Evolutionary conservation across 2,888 invertebrate genomes (phyloP).

Genomic region (Cabera pusaria): DNA sequence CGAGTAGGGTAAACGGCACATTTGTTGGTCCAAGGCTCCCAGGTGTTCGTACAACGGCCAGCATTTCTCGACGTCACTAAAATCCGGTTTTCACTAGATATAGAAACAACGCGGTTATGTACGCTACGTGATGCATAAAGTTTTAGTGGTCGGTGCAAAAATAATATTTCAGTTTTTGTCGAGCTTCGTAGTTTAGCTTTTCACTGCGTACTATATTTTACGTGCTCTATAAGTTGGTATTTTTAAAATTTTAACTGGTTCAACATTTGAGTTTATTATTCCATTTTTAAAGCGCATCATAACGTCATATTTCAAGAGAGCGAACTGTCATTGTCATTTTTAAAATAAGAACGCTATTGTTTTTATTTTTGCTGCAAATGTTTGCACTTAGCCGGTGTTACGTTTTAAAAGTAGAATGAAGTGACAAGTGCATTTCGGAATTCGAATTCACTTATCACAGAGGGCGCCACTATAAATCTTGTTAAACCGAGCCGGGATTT

Average conservation of each 20-base stretch:
- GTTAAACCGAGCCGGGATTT: slow-evolving; percentile 29
- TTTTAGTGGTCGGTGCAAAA: slow-evolving; percentile 49
- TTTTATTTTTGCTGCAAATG: no score
- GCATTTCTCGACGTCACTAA: slow-evolving; percentile 59
- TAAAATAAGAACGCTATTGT: no score
- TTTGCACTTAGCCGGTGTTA: no score
- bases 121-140: slow-evolving; percentile 41
- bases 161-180: slow-evolving; percentile 60
- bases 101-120: slow-evolving; percentile 25
- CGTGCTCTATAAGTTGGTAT: no score
- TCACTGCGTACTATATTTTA: slow-evolving; percentile 9
- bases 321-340: no score
- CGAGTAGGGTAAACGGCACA: slow-evolving; percentile 40
- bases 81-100: slow-evolving; percentile 53
- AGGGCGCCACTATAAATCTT: slow-evolving; percentile 31
- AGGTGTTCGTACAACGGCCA: slow-evolving; percentile 43
- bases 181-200: slow-evolving; percentile 40
- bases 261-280: slow-evolving; percentile 16
- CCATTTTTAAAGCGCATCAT: slow-evolving; percentile 1
- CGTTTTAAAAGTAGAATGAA: no score
- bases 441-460: slow-evolving; percentile 20
- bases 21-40: slow-evolving; percentile 40
- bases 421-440: slow-evolving; percentile 20
- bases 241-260: no score
- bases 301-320: no score